A percentile compares a stretch with the other conserved stretches of the same genome.
These are phyloP conservation scores for Spilosoma lubricipeda DNA, from an alignment of 2,888 invertebrate species.

Conservation along the genomic window DNA sequence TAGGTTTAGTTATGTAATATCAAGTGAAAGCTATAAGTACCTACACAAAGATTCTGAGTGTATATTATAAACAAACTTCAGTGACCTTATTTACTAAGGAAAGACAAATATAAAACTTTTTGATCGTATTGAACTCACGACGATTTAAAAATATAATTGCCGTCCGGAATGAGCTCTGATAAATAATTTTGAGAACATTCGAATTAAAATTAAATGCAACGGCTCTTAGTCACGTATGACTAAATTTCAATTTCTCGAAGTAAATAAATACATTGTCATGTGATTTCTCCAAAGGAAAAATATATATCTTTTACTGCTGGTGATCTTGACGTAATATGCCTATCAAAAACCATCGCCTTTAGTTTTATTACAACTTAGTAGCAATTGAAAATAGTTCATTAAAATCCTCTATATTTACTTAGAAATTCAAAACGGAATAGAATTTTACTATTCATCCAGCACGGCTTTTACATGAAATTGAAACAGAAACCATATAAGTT, in stretches of 20 bases:
- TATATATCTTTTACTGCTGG: not conserved
- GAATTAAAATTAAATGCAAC: not conserved
- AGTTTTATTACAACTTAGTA: not conserved
- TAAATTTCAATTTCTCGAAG: not conserved
- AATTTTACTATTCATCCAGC: slow-evolving; percentile 16
- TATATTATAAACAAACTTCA: not conserved
- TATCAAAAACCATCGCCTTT: not conserved
- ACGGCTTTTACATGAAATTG: slow-evolving; percentile 41
- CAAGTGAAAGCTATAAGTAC: not conserved
- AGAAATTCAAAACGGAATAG: slow-evolving; percentile 16
- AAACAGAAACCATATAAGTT: slow-evolving; percentile 40
- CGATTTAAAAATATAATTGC: not conserved
- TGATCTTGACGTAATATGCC: not conserved
- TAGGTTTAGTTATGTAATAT: not conserved
- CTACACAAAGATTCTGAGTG: too few species aligned
- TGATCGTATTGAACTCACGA: not conserved
- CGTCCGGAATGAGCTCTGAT: not conserved
- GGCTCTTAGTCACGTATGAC: not conserved
- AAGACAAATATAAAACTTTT: not conserved
- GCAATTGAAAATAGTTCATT: too few species aligned
- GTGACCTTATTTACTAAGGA: not conserved
- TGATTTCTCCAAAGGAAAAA: not conserved
- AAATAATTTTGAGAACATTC: not conserved
- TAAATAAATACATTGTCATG: not conserved
- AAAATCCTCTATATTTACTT: not conserved